phyloP scores from a whole-genome alignment of 2,113 vertebrate species.

The Pelusios castaneus region DNA sequence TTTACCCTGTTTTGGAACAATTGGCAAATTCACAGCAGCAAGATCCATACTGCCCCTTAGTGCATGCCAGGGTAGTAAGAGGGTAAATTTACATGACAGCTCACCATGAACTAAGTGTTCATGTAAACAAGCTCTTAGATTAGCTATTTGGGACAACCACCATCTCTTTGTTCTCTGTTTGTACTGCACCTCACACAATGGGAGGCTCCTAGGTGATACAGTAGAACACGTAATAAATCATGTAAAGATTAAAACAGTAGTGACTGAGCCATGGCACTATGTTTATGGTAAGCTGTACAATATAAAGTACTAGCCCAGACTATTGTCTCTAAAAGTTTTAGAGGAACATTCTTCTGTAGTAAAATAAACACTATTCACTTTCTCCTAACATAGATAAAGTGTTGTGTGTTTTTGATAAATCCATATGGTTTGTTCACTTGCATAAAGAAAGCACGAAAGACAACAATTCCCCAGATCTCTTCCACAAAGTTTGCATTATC shows the following conservation, averaged over 20 bases:
- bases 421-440: slow-evolving; percentile 70
- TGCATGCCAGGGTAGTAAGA: neutral
- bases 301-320: slow-evolving; percentile 37
- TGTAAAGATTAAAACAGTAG: slow-evolving; percentile 59
- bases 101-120: neutral
- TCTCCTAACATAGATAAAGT: slow-evolving; percentile 72
- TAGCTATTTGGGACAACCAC: neutral
- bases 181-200: slow-evolving; percentile 31
- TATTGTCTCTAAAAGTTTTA: slow-evolving; percentile 63
- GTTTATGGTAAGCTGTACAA: slow-evolving; percentile 3
- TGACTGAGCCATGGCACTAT: slow-evolving; percentile 50
- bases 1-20: too few species aligned
- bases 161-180: slow-evolving; percentile 47
- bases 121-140: neutral
- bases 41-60: neutral
- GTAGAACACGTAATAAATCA: slow-evolving; percentile 60
- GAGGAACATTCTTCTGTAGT: slow-evolving; percentile 67
- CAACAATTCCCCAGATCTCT: slow-evolving; percentile 75
- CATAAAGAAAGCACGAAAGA: slow-evolving; percentile 73
- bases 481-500: slow-evolving; percentile 78
- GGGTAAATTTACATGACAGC: neutral
- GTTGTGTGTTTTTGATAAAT: slow-evolving; percentile 70
- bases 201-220: slow-evolving; percentile 51
- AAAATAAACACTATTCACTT: slow-evolving; percentile 76
- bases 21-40: neutral